Base-by-base conservation (phyloP, 2,888 invertebrate genomes). In the Mythimna vitellina region DNA sequence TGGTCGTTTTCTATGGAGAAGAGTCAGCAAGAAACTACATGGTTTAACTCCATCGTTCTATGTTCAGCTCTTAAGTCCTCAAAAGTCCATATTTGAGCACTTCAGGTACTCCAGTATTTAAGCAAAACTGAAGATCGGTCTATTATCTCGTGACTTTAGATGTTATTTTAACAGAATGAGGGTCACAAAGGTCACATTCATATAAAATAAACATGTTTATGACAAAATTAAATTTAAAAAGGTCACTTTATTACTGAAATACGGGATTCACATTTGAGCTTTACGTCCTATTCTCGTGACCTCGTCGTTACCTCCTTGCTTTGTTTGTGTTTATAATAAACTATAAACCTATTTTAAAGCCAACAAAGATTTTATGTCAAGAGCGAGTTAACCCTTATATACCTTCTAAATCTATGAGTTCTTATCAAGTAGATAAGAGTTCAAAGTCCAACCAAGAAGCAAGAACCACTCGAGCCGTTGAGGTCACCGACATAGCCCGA, bases 241-340 rank as follows among this genome's bases (percentile, higher is more conserved):
- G 73, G 73, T 73, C 35, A 54, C 51, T 53, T 76, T 76, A 68
- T 60, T 42, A 60, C 60, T 58, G 7, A 42, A 72, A 53, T 67
- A 25, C 46, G 25, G 14, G 38, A 49, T 80, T 56, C 51, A 35
- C 46, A 35, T 69, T 81, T 73, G 14, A 63, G 46, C 32, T 81
- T 69, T 76, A 76, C 35, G 76, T 54, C 1, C 29, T 8, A 29
- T 35, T 68, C 46, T 53, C 46, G 14, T 73, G 76, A 76, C 68
- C 58, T 35, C 35, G 8, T 29, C 35, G 29, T 35, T 22, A 4
- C 35, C n/a, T n/a, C 35, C 20, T 76, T 46, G 46, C 46, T 60
- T 54, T 73, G 53, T 73, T 76, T 61, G 53, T 20, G 12, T 54
- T 76, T 68, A 76, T 49, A 60, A 66, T 53, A 22, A 68, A 60